Base-by-base conservation (phyloP, 2,888 invertebrate genomes). In the Drosophila subquinaria region DNA sequence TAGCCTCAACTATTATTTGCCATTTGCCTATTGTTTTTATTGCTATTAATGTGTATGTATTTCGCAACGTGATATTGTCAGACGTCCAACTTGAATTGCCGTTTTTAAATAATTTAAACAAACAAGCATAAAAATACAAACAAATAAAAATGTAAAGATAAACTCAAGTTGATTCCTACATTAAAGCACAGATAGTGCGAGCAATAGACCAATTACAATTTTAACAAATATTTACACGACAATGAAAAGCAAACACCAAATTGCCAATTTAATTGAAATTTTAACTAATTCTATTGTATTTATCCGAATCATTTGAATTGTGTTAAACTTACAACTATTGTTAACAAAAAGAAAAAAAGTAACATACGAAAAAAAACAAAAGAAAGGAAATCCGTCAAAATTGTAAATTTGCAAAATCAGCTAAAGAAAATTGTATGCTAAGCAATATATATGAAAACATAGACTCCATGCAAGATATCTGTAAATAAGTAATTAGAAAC, bases 21-120 rank as follows among this genome's bases (percentile, higher is more conserved):
- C 79, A 74, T 80, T 88, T 73, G 83, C 77, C 81, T 71, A 72
- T 82, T 75, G 66, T 79, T 81, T 81, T 55, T 65, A 69, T 73
- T 75, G 63, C 73, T 77, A 67, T 73, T 61, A 64, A 60, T 47
- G 50, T 76, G 62, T 73, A 27, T 71, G 48, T 76, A 84, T 76
- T 87, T 87, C 79, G 76, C 78, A 78, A 79, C 83, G 89, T 89
- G 89, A 89, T 89, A 89, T 84, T 86, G 79, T 78, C 80, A 89
- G 77, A 87, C 89, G 89, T 89, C 89, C 89, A 84, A 87, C 76
- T 83, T 83, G 79, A 83, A 83, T 83, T 83, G 87, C 81, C 72
- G 84, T 84, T 86, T 81, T 78, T 66, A 62, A 36, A 57, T 45
- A 8, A 68, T 60, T 66, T 70, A 65, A 50, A 61, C 47, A 43